phyloP scores from a whole-genome alignment of 2,797 vertebrate genomes.

The Kryptolebias ocellatus region DNA sequence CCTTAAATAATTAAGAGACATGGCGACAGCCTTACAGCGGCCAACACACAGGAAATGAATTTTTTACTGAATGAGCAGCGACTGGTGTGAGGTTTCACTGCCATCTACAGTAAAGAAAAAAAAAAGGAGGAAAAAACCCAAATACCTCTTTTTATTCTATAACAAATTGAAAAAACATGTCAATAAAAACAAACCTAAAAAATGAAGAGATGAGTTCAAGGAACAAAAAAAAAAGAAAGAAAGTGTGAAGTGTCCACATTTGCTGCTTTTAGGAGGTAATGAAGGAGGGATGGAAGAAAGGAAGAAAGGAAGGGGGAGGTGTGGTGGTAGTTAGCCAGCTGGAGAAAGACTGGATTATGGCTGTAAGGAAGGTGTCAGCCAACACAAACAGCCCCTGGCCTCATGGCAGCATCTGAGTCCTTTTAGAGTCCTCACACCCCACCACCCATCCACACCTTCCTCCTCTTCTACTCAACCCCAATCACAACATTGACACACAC shows the following conservation, averaged over 20 bases:
- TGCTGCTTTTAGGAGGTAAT: slow-evolving; percentile 21
- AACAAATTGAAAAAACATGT: neutral
- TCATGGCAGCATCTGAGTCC: slow-evolving; percentile 63
- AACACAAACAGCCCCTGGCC: slow-evolving; percentile 75
- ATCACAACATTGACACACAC: slow-evolving; percentile 18
- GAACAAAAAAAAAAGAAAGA: neutral
- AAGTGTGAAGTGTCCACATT: neutral
- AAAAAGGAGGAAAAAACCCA: neutral
- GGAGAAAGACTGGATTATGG: slow-evolving; percentile 77
- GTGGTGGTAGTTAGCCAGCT: slow-evolving; percentile 63
- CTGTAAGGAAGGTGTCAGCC: slow-evolving; percentile 77
- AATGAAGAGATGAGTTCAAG: neutral
- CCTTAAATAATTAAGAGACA: slow-evolving; percentile 78
- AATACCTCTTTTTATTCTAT: slow-evolving; percentile 4
- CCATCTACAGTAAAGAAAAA: slow-evolving; percentile 25
- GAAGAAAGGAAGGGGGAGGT: slow-evolving; percentile 38
- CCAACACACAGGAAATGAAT: slow-evolving; percentile 73
- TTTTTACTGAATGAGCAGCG: slow-evolving; percentile 63
- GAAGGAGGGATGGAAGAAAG: slow-evolving; percentile 1
- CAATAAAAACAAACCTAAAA: neutral
- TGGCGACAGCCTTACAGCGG: slow-evolving; percentile 54
- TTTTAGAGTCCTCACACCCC: slow-evolving; percentile 36
- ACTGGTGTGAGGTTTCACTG: slow-evolving; percentile 71
- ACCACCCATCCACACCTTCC: slow-evolving; percentile 39
- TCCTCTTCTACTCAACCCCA: slow-evolving; percentile 3